Evolutionary conservation across 2,888 invertebrate species (phyloP).

Genomic region (Autographa gamma): DNA sequence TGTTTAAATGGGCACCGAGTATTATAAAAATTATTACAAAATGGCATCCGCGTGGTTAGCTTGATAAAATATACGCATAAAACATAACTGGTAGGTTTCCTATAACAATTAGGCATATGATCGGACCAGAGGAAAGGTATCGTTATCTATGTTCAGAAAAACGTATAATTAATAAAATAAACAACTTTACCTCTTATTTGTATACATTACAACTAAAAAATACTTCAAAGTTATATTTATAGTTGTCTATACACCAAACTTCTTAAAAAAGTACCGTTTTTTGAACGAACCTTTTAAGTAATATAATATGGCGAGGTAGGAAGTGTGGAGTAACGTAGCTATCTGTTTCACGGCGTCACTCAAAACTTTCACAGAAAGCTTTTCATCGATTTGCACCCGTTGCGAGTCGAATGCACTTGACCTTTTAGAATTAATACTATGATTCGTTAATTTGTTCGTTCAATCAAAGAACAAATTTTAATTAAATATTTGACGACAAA

Average conservation of each 20-base stretch:
- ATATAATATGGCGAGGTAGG: neutral
- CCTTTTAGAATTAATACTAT: neutral
- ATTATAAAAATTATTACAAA: no score
- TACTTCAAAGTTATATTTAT: neutral
- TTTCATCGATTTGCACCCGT: neutral
- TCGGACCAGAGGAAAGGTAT: no score
- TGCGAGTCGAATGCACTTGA: neutral
- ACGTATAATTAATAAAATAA: no score
- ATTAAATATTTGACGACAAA: neutral
- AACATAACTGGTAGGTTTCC: no score
- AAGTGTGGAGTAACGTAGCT: neutral
- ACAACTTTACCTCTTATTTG: no score
- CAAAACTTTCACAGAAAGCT: slow-evolving; percentile 4
- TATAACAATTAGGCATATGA: no score
- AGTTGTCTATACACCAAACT: neutral
- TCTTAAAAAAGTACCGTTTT: neutral
- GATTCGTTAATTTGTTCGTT: neutral
- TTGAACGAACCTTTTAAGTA: slow-evolving; percentile 4
- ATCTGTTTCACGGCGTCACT: slow-evolving; percentile 1
- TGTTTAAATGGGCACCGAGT: neutral
- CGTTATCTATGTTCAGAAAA: no score
- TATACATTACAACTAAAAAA: no score
- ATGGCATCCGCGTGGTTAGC: no score
- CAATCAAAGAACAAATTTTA: neutral
- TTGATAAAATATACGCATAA: no score